Percentiles rank a stretch among this genome's conserved stretches.
These are phyloP conservation scores for Festucalex cinctus DNA, from an alignment of 2,113 vertebrate genomes.

Conservation along the genomic window DNA sequence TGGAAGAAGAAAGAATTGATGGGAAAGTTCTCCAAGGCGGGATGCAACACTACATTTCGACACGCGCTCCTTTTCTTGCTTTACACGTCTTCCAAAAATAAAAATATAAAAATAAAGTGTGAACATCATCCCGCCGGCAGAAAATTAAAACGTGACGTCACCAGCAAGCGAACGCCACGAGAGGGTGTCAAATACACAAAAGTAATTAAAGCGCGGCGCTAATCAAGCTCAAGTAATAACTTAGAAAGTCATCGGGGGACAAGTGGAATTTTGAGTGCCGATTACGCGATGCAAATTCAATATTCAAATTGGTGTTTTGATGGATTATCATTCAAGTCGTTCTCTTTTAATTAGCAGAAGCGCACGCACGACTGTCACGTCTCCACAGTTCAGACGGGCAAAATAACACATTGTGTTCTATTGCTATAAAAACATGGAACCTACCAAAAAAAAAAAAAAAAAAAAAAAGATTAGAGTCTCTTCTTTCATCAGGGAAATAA, in stretches of 20 bases:
- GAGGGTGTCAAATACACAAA: background rate
- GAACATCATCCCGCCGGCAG: background rate
- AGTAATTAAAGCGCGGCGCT: background rate
- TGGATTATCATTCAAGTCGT: background rate
- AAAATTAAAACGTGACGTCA: background rate
- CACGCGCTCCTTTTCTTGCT: background rate
- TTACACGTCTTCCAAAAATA: background rate
- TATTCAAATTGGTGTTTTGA: background rate
- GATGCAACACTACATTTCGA: too few species aligned
- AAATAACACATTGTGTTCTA: too few species aligned
- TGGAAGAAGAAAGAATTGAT: conserved; percentile 34
- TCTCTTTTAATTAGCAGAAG: too few species aligned
- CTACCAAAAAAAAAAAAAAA: too few species aligned
- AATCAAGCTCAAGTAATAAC: background rate
- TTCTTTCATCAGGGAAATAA: too few species aligned
- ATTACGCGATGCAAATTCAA: background rate
- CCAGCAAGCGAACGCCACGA: background rate
- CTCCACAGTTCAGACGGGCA: too few species aligned
- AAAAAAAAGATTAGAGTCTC: too few species aligned
- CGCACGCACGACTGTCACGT: too few species aligned
- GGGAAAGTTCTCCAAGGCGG: conserved; percentile 22
- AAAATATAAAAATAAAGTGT: background rate
- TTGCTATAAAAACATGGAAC: too few species aligned
- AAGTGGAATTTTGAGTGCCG: background rate
- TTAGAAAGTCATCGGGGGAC: background rate